A percentile compares a stretch with the other conserved stretches of the same genome.
These are phyloP conservation scores for Apus apus DNA, from an alignment of 2,113 vertebrate genomes.

Conservation along the genomic window DNA sequence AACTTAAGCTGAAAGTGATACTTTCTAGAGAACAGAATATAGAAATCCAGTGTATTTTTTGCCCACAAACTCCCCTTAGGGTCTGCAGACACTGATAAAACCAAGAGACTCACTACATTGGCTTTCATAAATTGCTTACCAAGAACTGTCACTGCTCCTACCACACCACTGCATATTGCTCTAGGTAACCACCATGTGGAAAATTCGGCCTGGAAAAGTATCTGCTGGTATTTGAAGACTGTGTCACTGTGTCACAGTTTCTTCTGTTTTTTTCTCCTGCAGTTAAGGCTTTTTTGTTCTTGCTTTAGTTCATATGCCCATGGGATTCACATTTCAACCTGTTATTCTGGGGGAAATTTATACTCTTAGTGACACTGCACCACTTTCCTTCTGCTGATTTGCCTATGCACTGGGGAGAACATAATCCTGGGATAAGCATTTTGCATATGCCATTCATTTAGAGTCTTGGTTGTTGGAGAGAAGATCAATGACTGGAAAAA, in stretches of 20 bases:
- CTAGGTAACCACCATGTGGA: neutral
- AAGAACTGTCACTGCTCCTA: neutral
- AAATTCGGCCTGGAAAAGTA: neutral
- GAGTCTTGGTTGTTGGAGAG: neutral
- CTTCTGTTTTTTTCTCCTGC: neutral
- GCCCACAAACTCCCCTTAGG: neutral
- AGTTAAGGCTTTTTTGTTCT: neutral
- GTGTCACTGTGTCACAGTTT: neutral
- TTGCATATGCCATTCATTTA: neutral
- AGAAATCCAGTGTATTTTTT: slow-evolving; percentile 13
- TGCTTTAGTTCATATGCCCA: neutral
- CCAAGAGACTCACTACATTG: neutral
- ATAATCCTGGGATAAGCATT: neutral
- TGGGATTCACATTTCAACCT: neutral
- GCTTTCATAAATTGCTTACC: neutral
- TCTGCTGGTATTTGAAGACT: neutral
- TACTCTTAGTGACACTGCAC: neutral
- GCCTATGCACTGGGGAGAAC: neutral
- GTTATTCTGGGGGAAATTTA: neutral
- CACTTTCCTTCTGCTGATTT: neutral
- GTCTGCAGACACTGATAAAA: slow-evolving; percentile 7
- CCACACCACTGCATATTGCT: neutral
- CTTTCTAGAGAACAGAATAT: neutral
- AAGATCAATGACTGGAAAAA: neutral
- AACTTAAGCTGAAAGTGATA: neutral